Conservation (phyloP, 2,113 vertebrate genomes). For the Notechis scutatus region DNA sequence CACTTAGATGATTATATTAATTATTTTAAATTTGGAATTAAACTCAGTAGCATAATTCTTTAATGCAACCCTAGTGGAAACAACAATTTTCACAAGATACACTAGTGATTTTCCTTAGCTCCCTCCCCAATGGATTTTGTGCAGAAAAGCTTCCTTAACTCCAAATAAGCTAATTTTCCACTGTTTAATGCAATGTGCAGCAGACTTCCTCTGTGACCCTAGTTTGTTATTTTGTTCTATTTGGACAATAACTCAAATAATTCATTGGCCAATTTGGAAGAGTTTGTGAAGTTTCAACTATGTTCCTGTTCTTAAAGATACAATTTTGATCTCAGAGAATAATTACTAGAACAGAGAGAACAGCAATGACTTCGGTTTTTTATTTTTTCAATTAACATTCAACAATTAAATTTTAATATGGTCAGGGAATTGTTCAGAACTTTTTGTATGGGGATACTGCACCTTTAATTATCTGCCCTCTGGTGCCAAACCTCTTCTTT, state of each 20-base stretch:
- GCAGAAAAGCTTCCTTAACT: background rate
- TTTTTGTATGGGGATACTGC: slow-evolving; percentile 76
- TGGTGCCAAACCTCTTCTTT: slow-evolving; percentile 78
- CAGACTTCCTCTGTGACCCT: background rate
- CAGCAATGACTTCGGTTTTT: slow-evolving; percentile 69
- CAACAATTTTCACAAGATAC: background rate
- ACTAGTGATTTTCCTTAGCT: background rate
- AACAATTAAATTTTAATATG: slow-evolving; percentile 83
- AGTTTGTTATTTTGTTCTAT: background rate
- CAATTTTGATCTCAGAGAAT: slow-evolving; percentile 67
- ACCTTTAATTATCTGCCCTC: slow-evolving; percentile 83
- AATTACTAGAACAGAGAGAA: slow-evolving; percentile 71
- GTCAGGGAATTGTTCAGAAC: slow-evolving; percentile 79
- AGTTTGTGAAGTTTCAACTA: slow-evolving; percentile 31
- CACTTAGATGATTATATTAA: background rate
- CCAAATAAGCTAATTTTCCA: background rate
- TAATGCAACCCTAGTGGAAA: background rate
- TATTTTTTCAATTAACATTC: slow-evolving; percentile 81
- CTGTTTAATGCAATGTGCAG: background rate
- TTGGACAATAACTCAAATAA: background rate
- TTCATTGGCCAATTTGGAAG: background rate
- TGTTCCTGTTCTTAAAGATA: slow-evolving; percentile 39
- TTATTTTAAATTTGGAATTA: background rate
- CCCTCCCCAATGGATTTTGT: background rate
- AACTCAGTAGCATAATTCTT: background rate